Evolutionary conservation across 2,888 invertebrate genomes (phyloP), one percentile per base, ranked within the genome.

Genomic region (Drosophila stalkeri): DNA sequence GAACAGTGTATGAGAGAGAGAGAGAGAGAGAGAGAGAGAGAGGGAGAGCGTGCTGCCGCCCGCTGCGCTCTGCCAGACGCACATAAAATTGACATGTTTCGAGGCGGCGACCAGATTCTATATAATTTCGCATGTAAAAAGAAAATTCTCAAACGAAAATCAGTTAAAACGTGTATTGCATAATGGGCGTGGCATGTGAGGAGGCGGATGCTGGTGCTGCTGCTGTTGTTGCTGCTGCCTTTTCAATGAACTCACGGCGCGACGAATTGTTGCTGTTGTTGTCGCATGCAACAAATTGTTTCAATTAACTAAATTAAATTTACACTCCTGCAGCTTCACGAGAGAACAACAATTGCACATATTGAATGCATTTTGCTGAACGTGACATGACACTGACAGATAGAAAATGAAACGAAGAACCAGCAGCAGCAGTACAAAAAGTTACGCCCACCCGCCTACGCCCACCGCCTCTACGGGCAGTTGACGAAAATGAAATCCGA

Each of bases 301-400:
- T 91, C 91, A 91, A 91, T 91, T 92, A 91, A 91, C 92, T 91
- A 91, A 91, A 91, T 91, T 91, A 91, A 91, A 91, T 91, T 92
- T 91, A 90, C 91, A 91, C 92, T 90, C 89, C 81, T 81, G 87
- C 89, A 87, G 85, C 82, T 79, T 84, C 75, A 78, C 56, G 56
- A 70, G 66, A 68, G 46, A 82, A 51, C 82, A 76, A 52, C 72
- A 68, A 49, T 72, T 70, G 80, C 66, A 84, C 81, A 81, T 77
- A 86, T 81, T 81, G 85, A 83, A 86, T 89, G 87, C 84, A 86
- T 85, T 83, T 79, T 77, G 69, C 80, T 76, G 89, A 75, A 86
- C 82, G 80, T 89, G 89, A 90, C 91, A 90, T 90, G 91, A 85
- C 89, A 90, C 82, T 89, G 90, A 90, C 90, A 88, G 81, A 81